Conservation (phyloP, 1,140 invertebrate species). For the Berghia stephanieae region DNA sequence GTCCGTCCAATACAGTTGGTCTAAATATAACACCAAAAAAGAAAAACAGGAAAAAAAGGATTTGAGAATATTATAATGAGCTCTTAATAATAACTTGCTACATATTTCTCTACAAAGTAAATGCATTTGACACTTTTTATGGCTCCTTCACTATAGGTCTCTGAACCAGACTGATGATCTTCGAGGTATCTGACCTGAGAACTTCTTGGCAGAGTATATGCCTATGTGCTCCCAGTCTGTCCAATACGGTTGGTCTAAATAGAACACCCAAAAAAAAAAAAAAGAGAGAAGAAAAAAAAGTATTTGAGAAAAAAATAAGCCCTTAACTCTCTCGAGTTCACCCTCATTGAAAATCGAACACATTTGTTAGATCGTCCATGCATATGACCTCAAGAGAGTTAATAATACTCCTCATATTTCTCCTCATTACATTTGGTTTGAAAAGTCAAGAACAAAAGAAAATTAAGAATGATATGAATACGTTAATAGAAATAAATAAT, state of each 20-base stretch:
- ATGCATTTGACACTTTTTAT: too few species aligned
- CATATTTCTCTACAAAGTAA: too few species aligned
- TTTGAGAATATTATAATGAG: neutral
- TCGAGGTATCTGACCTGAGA: slow-evolving; percentile 91
- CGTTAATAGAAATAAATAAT: too few species aligned
- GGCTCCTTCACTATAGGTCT: slow-evolving; percentile 86
- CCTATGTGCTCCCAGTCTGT: slow-evolving; percentile 89
- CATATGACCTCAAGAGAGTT: too few species aligned
- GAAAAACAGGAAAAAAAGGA: neutral
- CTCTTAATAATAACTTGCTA: too few species aligned
- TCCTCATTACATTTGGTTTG: too few species aligned
- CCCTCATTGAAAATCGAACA: too few species aligned
- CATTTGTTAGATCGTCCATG: too few species aligned
- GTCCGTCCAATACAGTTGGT: slow-evolving; percentile 98
- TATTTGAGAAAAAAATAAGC: neutral
- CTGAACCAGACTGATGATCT: slow-evolving; percentile 87
- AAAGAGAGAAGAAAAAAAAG: neutral
- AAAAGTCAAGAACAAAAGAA: too few species aligned
- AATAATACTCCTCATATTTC: too few species aligned
- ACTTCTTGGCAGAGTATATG: slow-evolving; percentile 94
- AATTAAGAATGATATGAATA: too few species aligned
- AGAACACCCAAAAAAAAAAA: neutral
- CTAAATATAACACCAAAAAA: neutral
- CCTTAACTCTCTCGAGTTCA: too few species aligned
- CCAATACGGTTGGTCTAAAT: slow-evolving; percentile 91